These are phyloP conservation scores for Philaethria dido DNA, from an alignment of 2,888 invertebrate species.

Conservation along the genomic window DNA sequence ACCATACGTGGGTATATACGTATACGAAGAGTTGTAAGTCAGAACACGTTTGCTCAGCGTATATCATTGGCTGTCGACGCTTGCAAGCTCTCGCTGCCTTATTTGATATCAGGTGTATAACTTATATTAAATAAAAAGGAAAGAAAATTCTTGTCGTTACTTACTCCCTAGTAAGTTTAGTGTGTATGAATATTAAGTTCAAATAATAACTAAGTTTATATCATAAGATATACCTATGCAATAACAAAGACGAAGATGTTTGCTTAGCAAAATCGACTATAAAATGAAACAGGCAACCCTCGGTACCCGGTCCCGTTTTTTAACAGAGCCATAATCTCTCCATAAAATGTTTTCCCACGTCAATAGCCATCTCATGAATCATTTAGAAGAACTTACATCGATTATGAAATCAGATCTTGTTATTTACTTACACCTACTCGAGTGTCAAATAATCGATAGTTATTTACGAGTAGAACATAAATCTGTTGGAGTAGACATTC, in stretches of 20 bases:
- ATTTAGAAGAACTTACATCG: conserved; percentile 42
- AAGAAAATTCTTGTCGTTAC: conserved; percentile 33
- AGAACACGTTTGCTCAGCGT: conserved; percentile 75
- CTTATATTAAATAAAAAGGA: conserved; percentile 45
- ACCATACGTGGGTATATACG: conserved; percentile 52
- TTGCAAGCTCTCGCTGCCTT: conserved; percentile 58
- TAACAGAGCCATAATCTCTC: conserved; percentile 39
- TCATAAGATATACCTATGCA: conserved; percentile 1
- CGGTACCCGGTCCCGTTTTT: conserved; percentile 27
- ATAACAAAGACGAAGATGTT: not conserved
- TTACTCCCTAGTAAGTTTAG: conserved; percentile 25
- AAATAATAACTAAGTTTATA: not conserved
- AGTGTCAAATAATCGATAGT: conserved; percentile 43
- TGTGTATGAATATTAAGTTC: conserved; percentile 4
- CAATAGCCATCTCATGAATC: conserved; percentile 44
- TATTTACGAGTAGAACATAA: conserved; percentile 45
- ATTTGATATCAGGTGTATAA: conserved; percentile 51
- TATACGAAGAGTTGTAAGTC: conserved; percentile 74
- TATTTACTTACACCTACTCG: conserved; percentile 42
- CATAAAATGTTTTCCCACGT: conserved; percentile 43
- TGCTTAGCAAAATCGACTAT: conserved; percentile 9
- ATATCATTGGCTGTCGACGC: conserved; percentile 80
- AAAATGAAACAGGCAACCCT: conserved; percentile 11
- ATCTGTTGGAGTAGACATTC: conserved; percentile 46
- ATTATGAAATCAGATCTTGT: conserved; percentile 44